A percentile compares a stretch with the other conserved stretches of the same genome.
Conservation (phyloP, 2,113 vertebrate species). For the Serilophus lunatus region DNA sequence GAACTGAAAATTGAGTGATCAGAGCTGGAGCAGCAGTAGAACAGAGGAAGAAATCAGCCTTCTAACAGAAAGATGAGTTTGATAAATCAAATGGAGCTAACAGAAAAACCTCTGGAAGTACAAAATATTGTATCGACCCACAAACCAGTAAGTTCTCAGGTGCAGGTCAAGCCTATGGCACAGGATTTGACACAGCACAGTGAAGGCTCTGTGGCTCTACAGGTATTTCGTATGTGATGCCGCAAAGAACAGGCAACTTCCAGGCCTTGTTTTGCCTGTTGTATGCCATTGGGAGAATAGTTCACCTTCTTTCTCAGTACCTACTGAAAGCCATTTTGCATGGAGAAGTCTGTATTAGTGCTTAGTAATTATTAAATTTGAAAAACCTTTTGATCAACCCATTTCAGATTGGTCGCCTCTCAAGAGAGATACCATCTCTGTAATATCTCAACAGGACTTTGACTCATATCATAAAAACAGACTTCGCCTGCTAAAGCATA, state of each 20-base stretch:
- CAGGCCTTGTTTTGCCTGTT: neutral
- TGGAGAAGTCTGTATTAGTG: neutral
- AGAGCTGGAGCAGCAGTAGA: neutral
- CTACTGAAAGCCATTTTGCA: neutral
- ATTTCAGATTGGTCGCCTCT: neutral
- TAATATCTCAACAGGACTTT: neutral
- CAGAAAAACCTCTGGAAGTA: neutral
- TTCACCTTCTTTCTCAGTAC: neutral
- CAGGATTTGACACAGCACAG: neutral
- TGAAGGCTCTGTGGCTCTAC: neutral
- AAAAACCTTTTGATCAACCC: neutral
- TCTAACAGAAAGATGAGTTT: neutral
- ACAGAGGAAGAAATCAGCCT: neutral
- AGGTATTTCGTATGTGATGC: accelerated
- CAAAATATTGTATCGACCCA: neutral
- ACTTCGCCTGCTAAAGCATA: neutral
- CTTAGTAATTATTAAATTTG: neutral
- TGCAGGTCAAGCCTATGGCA: accelerated
- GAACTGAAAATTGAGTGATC: neutral
- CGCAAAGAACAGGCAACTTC: neutral
- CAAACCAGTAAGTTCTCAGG: neutral
- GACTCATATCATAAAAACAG: neutral
- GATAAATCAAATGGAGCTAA: neutral
- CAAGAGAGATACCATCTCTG: neutral
- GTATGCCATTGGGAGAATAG: neutral